Evolutionary conservation across 2,888 invertebrate genomes (phyloP).

Genomic region (Sphaerophoria taeniata): DNA sequence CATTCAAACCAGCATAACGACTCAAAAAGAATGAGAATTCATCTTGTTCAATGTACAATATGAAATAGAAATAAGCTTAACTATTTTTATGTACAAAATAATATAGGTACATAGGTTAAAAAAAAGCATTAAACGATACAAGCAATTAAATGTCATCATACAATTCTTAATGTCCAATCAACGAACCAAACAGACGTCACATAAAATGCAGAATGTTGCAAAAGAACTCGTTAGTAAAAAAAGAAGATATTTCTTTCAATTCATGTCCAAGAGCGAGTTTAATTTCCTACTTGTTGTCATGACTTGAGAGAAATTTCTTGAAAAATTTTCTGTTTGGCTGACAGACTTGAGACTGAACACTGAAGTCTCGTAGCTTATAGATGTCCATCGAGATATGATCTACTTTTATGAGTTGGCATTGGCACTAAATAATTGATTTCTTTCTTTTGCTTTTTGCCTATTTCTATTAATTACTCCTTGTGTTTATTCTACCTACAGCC

Average conservation of each 20-base stretch:
- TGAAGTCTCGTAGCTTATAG: neutral
- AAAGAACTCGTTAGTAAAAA: slow-evolving; percentile 20
- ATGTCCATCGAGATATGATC: slow-evolving; percentile 1
- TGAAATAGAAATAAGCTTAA: too few relatives aligned
- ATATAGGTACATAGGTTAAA: too few relatives aligned
- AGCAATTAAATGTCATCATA: slow-evolving; percentile 4
- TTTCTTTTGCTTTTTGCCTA: slow-evolving; percentile 15
- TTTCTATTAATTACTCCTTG: neutral
- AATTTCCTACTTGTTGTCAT: slow-evolving; percentile 34
- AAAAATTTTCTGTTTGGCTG: too few relatives aligned
- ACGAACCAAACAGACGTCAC: slow-evolving; percentile 13
- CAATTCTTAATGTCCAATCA: slow-evolving; percentile 27
- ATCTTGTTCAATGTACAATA: too few relatives aligned
- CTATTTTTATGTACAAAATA: too few relatives aligned
- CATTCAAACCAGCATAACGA: too few relatives aligned
- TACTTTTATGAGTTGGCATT: slow-evolving; percentile 29
- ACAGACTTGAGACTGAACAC: neutral
- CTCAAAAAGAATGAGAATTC: too few relatives aligned
- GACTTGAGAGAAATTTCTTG: slow-evolving; percentile 2
- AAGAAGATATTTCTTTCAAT: slow-evolving; percentile 30
- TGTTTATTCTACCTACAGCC: too few relatives aligned
- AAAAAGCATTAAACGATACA: neutral
- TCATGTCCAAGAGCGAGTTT: slow-evolving; percentile 38
- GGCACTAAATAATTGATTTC: slow-evolving; percentile 37
- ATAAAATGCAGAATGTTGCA: slow-evolving; percentile 21